Percentiles rank a stretch among this genome's conserved stretches.
phyloP scores from a whole-genome alignment of 2,797 vertebrate species.

The Halcyon smyrnensis region DNA sequence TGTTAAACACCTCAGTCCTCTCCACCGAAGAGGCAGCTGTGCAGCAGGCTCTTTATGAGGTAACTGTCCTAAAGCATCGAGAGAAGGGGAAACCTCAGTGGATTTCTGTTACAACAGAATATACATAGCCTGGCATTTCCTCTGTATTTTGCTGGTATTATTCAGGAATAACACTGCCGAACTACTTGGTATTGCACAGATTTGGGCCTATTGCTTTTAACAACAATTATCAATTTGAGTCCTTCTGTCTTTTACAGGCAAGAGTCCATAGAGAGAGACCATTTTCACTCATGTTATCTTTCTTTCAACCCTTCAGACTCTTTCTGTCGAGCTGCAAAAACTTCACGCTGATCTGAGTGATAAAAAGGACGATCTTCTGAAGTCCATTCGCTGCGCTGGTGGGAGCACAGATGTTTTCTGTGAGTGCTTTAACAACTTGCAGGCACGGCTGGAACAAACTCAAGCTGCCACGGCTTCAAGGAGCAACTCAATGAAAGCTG shows the following conservation, averaged over 20 bases:
- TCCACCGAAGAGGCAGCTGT: constrained; percentile 65
- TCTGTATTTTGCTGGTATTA: neutral
- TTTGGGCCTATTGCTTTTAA: neutral
- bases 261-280: neutral
- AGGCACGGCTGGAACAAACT: constrained; percentile 73
- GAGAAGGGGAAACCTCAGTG: neutral
- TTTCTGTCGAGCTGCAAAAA: constrained; percentile 81
- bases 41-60: constrained; percentile 82
- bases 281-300: constrained; percentile 3
- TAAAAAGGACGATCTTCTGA: constrained; percentile 80
- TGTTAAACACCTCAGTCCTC: constrained; percentile 72
- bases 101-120: neutral
- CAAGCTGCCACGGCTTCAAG: constrained; percentile 72
- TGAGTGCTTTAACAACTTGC: constrained; percentile 80
- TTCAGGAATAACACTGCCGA: neutral
- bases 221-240: neutral
- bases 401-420: constrained; percentile 60
- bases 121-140: neutral
- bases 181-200: neutral
- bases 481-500: constrained; percentile 78
- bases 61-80: constrained; percentile 44
- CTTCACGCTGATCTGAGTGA: constrained; percentile 79
- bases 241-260: neutral
- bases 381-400: constrained; percentile 61
- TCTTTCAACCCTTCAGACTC: constrained; percentile 74